A percentile compares a stretch with the other conserved stretches of the same genome.
Conservation (phyloP, 2,113 vertebrate species). For the Pluvianellus socialis region DNA sequence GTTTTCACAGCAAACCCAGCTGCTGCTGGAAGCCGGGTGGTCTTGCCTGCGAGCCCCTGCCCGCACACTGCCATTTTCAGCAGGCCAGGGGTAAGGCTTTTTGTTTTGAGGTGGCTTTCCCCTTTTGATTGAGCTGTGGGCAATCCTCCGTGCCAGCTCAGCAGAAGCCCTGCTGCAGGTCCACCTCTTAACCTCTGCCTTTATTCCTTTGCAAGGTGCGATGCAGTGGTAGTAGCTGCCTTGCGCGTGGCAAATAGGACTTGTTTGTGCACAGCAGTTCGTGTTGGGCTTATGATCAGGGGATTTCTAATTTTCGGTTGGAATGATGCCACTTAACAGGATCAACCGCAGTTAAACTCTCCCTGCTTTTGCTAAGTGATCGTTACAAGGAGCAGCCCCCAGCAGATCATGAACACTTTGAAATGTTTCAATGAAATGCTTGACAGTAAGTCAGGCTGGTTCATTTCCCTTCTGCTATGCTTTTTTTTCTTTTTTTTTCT, state of each 20-base stretch:
- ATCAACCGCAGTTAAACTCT: background rate
- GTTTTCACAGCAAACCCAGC: background rate
- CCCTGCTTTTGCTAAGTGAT: background rate
- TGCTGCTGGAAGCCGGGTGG: background rate
- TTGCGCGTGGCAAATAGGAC: background rate
- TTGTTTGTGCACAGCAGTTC: background rate
- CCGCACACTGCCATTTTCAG: background rate
- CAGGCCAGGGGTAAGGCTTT: background rate
- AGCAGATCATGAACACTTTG: background rate
- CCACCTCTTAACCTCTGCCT: background rate
- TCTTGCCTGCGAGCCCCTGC: fast-evolving
- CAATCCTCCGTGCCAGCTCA: background rate
- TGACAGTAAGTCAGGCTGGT: background rate
- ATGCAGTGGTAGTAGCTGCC: background rate
- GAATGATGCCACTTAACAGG: background rate
- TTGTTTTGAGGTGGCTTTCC: background rate
- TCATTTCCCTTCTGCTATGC: background rate
- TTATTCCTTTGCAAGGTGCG: background rate
- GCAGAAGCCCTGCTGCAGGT: background rate
- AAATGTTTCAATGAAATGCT: background rate
- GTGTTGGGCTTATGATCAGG: background rate
- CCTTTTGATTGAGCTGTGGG: background rate
- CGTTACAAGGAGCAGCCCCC: background rate
- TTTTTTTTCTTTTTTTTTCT: background rate
- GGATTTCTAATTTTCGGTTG: background rate